Evolutionary conservation across 2,797 vertebrate species (phyloP), one percentile per base, ranked within the genome.

Genomic region (Myotis daubentonii): DNA sequence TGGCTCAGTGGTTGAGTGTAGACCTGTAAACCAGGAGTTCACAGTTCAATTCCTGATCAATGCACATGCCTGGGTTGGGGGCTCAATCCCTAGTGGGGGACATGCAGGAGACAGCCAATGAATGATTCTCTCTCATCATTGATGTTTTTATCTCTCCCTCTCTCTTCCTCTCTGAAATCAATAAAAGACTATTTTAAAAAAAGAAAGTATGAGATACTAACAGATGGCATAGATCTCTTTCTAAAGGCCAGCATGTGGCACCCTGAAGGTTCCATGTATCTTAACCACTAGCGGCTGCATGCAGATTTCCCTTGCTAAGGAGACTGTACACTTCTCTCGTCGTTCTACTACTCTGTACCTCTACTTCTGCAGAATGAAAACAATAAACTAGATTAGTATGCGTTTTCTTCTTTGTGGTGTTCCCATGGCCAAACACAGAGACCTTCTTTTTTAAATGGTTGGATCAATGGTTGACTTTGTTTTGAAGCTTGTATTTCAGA

Each of bases 401-500:
- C 83, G 11, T 97, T 97, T 98, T 94, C 86, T 97, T 97, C 96
- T 97, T 93, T 98, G 80, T 97, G 95, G 87, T 97, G 97, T 96
- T 97, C 97, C 88, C 93, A 70, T 96, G 98, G 97, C 97, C 97
- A 98, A 66, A 97, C 25, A 72, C 60, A 55, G 86, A 97, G 66
- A 95, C 95, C 72, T 97, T 96, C 94, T 97, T 96, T 97, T 91
- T 97, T 95, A 97, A 97, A 98, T 94, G 96, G 74, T 41, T 95
- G 76, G 93, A 97, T 98, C 98, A 98, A 97, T 98, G 95, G 90
- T 76, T 97, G 94, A 97, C 97, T 98, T 98, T 97, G 97, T 98
- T 98, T 98, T 98, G 97, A 98, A 97, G 97, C 93, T 66, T 87
- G 87, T 98, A 88, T 97, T 98, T 97, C 97, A 97, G 97, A 97